Base-by-base conservation (phyloP, 2,113 vertebrate genomes). In the Macaca mulatta region DNA sequence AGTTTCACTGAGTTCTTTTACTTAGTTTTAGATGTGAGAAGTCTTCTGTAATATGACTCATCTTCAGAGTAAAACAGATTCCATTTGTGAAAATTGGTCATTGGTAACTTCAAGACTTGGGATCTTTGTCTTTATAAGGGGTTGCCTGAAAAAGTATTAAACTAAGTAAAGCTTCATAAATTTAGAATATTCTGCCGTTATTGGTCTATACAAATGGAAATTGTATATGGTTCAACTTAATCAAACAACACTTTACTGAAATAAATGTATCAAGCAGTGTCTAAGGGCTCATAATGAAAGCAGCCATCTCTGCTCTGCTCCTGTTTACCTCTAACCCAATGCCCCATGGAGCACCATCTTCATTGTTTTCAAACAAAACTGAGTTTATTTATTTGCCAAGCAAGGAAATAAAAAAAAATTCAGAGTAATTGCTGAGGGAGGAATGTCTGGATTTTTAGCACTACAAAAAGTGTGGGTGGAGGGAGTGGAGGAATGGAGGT, bases 41-140 rank as follows among this genome's bases (percentile, higher is more conserved):
- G 8, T 80, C 1, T 5, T 59, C 6, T n/a, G 43, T 3, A 2
- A 59, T 5, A n/a, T 3, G 81, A 35, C 23, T 0, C 23, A 13
- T n/a, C 45, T 80, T 74, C 32, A n/a, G 30, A 30, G 40, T 4
- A 10, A 25, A 52, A 6, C 20, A 14, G 4, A 22, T 8, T 18
- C 7, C 4, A 3, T n/a, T 32, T 27, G 30, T 40, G 0, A 23
- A 18, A 32, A 16, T 1, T 9, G 30, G 3, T 67, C 0, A 2
- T 43, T 25, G 72, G 6, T 3, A n/a, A 13, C 69, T 10, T 45
- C 0, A 22, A 40, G 61, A 8, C 4, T 11, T 13, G 2, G 25
- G 2, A 7, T 10, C 77, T 16, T 40, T 11, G 43, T 59, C 17
- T 32, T 57, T 20, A 3, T 17, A 61, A 35, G 25, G 14, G 14